Conservation (phyloP, 2,113 vertebrate genomes). For the Edolisoma coerulescens region DNA sequence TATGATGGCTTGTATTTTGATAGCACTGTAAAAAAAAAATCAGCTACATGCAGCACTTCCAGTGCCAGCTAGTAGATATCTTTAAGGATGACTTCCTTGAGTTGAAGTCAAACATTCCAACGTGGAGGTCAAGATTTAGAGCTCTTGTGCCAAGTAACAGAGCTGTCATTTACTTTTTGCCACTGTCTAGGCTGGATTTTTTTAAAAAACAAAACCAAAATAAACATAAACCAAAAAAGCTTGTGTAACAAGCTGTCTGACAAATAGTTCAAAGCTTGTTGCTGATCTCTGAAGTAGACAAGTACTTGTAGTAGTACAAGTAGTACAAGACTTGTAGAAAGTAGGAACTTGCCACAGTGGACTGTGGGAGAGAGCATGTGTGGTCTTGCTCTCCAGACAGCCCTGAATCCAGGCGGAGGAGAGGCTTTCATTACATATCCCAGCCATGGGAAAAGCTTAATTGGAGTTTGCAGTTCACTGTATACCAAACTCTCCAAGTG, state of each 20-base stretch:
- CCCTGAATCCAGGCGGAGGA: background rate
- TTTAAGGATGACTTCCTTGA: background rate
- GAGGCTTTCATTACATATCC: background rate
- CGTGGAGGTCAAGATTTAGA: background rate
- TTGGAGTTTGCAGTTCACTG: constrained; percentile 2
- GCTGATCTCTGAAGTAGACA: background rate
- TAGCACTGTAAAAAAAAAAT: background rate
- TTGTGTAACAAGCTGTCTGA: background rate
- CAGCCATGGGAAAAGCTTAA: constrained; percentile 37
- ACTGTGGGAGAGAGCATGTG: background rate
- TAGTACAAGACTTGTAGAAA: background rate
- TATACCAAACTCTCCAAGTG: background rate
- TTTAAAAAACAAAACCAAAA: background rate
- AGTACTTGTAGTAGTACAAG: background rate
- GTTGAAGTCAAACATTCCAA: background rate
- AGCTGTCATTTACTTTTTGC: background rate
- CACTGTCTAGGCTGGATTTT: background rate
- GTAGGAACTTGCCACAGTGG: background rate
- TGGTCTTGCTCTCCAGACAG: constrained; percentile 34
- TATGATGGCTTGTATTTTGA: background rate
- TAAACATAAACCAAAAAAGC: background rate
- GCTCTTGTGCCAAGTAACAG: background rate
- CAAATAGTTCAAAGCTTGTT: background rate
- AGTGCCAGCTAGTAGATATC: background rate
- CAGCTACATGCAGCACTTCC: background rate